Conservation (phyloP, 2,797 vertebrate species). For the Spinus olivaceus region DNA sequence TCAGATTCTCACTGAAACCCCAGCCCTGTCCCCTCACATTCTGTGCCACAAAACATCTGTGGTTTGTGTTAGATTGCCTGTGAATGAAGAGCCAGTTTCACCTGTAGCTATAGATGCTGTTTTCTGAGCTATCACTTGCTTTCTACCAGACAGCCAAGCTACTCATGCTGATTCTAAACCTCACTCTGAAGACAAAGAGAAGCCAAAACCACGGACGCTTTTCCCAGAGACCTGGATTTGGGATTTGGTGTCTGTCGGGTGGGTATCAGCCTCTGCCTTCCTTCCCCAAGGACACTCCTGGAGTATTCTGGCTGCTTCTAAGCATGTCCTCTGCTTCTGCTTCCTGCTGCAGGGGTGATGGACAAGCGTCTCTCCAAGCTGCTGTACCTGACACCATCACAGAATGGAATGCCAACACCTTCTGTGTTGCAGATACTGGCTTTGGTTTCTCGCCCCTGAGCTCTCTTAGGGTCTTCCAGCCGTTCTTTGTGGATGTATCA, state of each 20-base stretch:
- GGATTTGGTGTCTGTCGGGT: slow-evolving; percentile 39
- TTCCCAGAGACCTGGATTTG: slow-evolving; percentile 67
- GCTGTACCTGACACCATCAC: slow-evolving; percentile 64
- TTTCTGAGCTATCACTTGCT: not conserved
- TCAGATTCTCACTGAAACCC: not conserved
- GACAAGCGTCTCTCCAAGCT: not conserved
- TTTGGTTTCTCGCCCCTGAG: slow-evolving; percentile 76
- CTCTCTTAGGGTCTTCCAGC: slow-evolving; percentile 78
- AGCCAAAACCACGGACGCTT: not conserved
- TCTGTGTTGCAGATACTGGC: slow-evolving; percentile 66
- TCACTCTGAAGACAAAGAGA: not conserved
- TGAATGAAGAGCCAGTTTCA: not conserved
- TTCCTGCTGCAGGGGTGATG: slow-evolving; percentile 7
- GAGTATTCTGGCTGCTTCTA: not conserved
- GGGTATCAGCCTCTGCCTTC: not conserved
- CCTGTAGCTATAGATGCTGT: not conserved
- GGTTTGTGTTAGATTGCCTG: not conserved
- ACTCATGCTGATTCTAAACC: accelerated
- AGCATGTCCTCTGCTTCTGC: not conserved
- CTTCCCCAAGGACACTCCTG: not conserved
- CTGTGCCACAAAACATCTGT: not conserved
- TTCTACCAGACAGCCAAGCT: not conserved
- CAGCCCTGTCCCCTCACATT: not conserved
- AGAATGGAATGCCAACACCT: slow-evolving; percentile 55
- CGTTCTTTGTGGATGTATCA: slow-evolving; percentile 84